Evolutionary conservation across 2,797 vertebrate genomes (phyloP), one percentile per base, ranked within the genome.

Genomic region (Aphelocoma californica): DNA sequence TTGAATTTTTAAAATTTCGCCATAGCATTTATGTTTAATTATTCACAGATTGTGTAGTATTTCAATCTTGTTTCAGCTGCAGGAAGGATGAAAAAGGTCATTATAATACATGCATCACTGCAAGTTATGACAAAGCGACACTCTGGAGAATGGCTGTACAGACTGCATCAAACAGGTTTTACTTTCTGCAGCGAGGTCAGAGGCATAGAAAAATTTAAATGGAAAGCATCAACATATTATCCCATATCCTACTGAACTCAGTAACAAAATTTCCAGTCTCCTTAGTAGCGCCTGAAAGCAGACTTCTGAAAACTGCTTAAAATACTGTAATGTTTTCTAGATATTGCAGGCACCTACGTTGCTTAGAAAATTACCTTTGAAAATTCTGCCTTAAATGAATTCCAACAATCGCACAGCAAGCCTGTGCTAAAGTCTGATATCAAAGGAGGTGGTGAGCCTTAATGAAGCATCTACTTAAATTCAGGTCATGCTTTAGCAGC

Each of bases 401-500:
- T 72, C 66, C 58, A 78, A 75, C 2, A 45, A 71, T 91, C 5
- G 14, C 66, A 86, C 36, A 36, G 82, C 25, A 71, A 83, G 51
- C 31, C 38, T 69, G 23, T 18, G 38, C 50, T 61, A 48, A 84
- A 90, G 62, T 44, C 69, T 75, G 69, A 42, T 93, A 95, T 83
- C 57, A 96, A 94, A 93, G 56, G 47, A 90, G 60, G 80, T 78
- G 58, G 65, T 36, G 23, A 92, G 82, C 66, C 62, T 81, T 94
- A 93, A 94, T 78, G 73, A 94, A 93, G 80, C 58, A 90, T 69
- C 91, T 79, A 48, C 91, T 77, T 56, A 95, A 92, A 95, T 88
- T 92, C 86, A 91, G 61, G 56, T 71, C 16, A 8, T 86, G 72
- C 67, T 94, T 92, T 56, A 88, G 77, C 85, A 90, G 84, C 81